Evolutionary conservation across 1,140 invertebrate species (phyloP).

Genomic region (Drosophila melanogaster): Release_6_plus_ISO1_MT NT_037436.4:9463001-9463500

Average conservation of each 20-base stretch:
- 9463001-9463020: conserved; percentile 77
- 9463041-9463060: conserved; percentile 34
- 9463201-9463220: conserved; percentile 70
- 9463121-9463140: conserved; percentile 75
- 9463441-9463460: conserved; percentile 85
- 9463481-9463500: conserved; percentile 83
- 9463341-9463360: conserved; percentile 46
- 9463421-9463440: conserved; percentile 6
- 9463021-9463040: conserved; percentile 59
- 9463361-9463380: conserved; percentile 49
- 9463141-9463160: conserved; percentile 62
- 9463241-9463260: conserved; percentile 43
- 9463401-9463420: neutral
- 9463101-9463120: conserved; percentile 79
- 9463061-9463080: conserved; percentile 17
- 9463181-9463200: conserved; percentile 84
- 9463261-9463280: conserved; percentile 72
- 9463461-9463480: conserved; percentile 84
- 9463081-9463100: conserved; percentile 48
- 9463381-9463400: conserved; percentile 67
- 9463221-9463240: conserved; percentile 40
- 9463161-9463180: conserved; percentile 84
- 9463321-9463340: conserved; percentile 66
- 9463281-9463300: conserved; percentile 81
- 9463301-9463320: conserved; percentile 41